Evolutionary conservation across 2,888 invertebrate genomes (phyloP), one percentile per base, ranked within the genome.

Genomic region (Andrena flavipes): DNA sequence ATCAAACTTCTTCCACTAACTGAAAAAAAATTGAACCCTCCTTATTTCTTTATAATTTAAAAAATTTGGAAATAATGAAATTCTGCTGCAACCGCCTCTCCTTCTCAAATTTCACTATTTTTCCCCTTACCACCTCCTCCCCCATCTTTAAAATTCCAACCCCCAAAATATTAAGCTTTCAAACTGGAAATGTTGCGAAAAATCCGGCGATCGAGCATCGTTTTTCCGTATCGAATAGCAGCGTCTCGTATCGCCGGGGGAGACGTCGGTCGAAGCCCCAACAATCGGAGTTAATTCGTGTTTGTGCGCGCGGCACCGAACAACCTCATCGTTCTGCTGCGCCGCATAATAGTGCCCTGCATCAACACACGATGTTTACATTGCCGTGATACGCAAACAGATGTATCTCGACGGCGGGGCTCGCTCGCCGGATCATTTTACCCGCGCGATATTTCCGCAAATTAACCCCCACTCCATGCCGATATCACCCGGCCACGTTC

Each of bases 331-430:
- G 60, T 56, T 64, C 30, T 62, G 59, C 59, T 64, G 49, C 26
- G 60, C n/a, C 13, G 71, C 68, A 82, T 79, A 82, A 84, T 78
- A 72, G 78, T 70, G 60, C 62, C 23, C 65, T 77, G 82, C 70
- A 73, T 82, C 82, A 84, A 84, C 84, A 84, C 42, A 42, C 64
- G 23, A 62, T 82, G 73, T 84, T 84, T 84, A 73, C 84, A 49
- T 60, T 63, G 76, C 51, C 72, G 48, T 72, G 76, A 84, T 76
- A 82, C 56, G 73, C 78, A 82, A 82, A 82, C 76, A 82, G 78
- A 67, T 60, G 65, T 65, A 73, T 64, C 71, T 72, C 59, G 42
- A 48, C 35, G 49, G 35, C 20, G 60, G 29, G 74, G 33, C 42
- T 63, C 80, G 56, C 56, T 63, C 67, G 82, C 62, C 65, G 68